These are phyloP conservation scores for Pararge aegeria DNA, from an alignment of 1,140 invertebrate species.

Conservation along the genomic window DNA sequence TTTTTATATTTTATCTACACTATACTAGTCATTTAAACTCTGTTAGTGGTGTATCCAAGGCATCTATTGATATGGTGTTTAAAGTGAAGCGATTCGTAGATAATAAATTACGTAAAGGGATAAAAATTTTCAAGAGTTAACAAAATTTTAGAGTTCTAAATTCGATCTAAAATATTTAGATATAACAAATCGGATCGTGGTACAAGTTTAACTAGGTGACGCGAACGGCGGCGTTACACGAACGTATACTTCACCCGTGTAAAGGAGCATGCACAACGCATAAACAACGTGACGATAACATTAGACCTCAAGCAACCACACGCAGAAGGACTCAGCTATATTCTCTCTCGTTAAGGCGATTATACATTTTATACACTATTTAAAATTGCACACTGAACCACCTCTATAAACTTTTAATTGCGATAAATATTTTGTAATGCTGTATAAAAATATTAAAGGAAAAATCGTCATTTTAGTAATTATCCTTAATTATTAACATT, in stretches of 20 bases:
- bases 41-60: constrained; percentile 23
- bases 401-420: constrained; percentile 79
- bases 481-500: constrained; percentile 70
- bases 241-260: constrained; percentile 2
- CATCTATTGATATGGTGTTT: constrained; percentile 32
- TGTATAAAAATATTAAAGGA: constrained; percentile 79
- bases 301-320: constrained; percentile 63
- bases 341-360: constrained; percentile 78
- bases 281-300: constrained; percentile 37
- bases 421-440: constrained; percentile 75
- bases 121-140: constrained; percentile 13
- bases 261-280: constrained; percentile 20
- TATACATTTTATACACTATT: constrained; percentile 74
- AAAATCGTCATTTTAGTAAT: constrained; percentile 71
- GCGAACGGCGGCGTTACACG: not conserved
- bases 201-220: not conserved
- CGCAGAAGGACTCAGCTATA: constrained; percentile 72
- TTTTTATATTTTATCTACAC: constrained; percentile 19
- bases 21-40: constrained; percentile 23
- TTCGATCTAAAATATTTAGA: constrained; percentile 13
- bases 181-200: constrained; percentile 27
- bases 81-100: constrained; percentile 18
- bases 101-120: not conserved
- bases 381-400: constrained; percentile 75
- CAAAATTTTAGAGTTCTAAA: constrained; percentile 14